phyloP scores from a whole-genome alignment of 1,140 invertebrate species.

The Gryllus bimaculatus region DNA sequence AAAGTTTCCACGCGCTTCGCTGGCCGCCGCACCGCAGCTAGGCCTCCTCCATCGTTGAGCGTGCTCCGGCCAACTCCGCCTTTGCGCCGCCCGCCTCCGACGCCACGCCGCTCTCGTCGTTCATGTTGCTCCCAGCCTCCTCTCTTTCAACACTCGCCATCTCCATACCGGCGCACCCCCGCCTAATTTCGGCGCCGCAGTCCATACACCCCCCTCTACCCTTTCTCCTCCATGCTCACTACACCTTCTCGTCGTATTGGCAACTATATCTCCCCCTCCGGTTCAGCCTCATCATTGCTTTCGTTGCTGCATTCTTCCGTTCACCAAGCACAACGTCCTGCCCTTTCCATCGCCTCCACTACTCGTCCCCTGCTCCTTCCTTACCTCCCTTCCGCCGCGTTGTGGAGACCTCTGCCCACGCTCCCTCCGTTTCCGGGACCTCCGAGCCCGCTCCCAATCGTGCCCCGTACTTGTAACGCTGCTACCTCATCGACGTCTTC shows the following conservation, averaged over 20 bases:
- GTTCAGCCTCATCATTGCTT: not conserved
- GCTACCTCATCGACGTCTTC: too few relatives aligned
- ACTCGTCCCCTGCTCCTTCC: not conserved
- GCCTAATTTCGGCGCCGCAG: not conserved
- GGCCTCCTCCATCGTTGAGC: too few relatives aligned
- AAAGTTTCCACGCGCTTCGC: too few relatives aligned
- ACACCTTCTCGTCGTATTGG: not conserved
- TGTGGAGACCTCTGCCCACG: too few relatives aligned
- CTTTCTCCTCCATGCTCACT: not conserved
- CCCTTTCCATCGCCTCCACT: not conserved
- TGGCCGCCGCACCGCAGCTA: too few relatives aligned
- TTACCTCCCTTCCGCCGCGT: too few relatives aligned
- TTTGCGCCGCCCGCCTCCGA: not conserved
- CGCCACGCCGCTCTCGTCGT: not conserved
- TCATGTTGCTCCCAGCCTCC: not conserved
- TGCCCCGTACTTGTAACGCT: too few relatives aligned
- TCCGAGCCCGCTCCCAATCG: too few relatives aligned
- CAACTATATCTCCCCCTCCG: not conserved
- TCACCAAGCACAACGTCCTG: not conserved
- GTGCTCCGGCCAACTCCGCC: too few relatives aligned
- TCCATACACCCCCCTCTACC: not conserved
- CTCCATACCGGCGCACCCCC: not conserved
- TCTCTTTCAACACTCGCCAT: not conserved
- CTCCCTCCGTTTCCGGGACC: too few relatives aligned
- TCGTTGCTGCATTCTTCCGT: not conserved